Conservation (phyloP, 2,113 vertebrate genomes). For the Equus quagga region DNA sequence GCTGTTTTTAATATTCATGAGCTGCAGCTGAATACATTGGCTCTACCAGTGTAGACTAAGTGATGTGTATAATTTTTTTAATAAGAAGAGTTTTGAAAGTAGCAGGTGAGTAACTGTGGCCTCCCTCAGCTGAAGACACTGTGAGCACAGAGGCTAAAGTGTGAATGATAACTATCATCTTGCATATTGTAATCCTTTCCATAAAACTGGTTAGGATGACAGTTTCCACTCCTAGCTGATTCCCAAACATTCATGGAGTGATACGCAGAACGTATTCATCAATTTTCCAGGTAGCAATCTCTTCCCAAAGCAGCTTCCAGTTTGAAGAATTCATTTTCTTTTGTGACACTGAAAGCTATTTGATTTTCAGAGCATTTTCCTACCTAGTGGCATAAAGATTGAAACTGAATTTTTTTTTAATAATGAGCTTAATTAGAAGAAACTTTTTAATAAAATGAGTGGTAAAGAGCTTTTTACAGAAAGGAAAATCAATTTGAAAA, state of each 20-base stretch:
- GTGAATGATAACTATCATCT: neutral
- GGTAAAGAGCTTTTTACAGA: neutral
- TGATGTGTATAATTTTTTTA: neutral
- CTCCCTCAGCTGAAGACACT: neutral
- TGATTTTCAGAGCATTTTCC: slow-evolving; percentile 46
- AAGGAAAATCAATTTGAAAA: slow-evolving; percentile 57
- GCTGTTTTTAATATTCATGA: slow-evolving; percentile 1
- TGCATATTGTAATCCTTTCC: neutral
- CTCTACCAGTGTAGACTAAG: neutral
- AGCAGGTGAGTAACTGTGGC: neutral
- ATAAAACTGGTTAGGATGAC: neutral
- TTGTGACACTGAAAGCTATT: neutral
- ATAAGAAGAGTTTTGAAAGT: neutral
- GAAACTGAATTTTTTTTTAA: neutral
- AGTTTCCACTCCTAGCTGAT: neutral
- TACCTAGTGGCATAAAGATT: neutral
- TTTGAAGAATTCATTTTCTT: slow-evolving; percentile 44
- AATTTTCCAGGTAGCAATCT: slow-evolving; percentile 42
- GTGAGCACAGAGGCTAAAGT: neutral
- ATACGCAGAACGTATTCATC: slow-evolving; percentile 36
- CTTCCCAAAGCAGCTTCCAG: neutral
- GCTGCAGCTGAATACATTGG: neutral
- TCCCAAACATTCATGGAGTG: neutral
- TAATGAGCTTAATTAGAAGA: slow-evolving; percentile 59
- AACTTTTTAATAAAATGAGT: slow-evolving; percentile 39